A percentile compares a stretch with the other conserved stretches of the same genome.
Evolutionary conservation across 1,140 invertebrate genomes (phyloP).

Genomic region (Lerema accius): DNA sequence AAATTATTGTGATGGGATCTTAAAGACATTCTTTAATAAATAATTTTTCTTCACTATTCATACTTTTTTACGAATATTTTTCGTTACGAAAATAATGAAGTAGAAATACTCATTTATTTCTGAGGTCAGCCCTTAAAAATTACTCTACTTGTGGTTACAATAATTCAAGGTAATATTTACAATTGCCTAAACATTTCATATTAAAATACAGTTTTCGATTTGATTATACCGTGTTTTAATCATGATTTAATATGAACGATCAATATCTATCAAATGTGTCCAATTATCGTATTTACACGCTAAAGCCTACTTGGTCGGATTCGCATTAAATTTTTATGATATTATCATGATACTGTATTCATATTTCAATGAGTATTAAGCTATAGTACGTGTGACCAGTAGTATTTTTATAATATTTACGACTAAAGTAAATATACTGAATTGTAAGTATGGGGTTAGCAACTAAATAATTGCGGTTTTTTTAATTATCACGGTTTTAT

Average conservation of each 20-base stretch:
- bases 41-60: too few species aligned
- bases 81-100: too few species aligned
- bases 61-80: too few species aligned
- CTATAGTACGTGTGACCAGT: too few species aligned
- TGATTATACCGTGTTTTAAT: not conserved
- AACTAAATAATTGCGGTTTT: too few species aligned
- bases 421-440: too few species aligned
- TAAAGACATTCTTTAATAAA: conserved; percentile 6
- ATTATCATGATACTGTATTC: not conserved
- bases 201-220: conserved; percentile 15
- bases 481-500: too few species aligned
- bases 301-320: not conserved
- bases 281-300: not conserved
- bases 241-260: not conserved
- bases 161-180: conserved; percentile 13
- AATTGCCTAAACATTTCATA: conserved; percentile 25
- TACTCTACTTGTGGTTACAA: not conserved
- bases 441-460: too few species aligned
- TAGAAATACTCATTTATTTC: not conserved
- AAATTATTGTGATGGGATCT: not conserved
- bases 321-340: not conserved
- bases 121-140: not conserved
- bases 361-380: too few species aligned
- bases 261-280: not conserved
- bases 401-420: too few species aligned